Evolutionary conservation across 2,113 vertebrate species (phyloP).

Genomic region (Sapajus apella): DNA sequence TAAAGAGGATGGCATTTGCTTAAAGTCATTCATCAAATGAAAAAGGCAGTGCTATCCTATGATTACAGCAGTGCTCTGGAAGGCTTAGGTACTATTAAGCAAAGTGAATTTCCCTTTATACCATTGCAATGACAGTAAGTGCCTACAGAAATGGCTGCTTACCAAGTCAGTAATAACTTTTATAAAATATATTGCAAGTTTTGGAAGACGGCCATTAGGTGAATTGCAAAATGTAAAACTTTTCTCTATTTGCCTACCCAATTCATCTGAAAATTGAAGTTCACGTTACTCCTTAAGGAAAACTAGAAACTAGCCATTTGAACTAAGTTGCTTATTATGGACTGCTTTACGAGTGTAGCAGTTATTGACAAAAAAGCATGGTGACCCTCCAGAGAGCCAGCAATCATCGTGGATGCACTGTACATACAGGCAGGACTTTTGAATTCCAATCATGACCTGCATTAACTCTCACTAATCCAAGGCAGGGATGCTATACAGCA

Average conservation of each 20-base stretch:
- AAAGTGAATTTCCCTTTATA: conserved; percentile 70
- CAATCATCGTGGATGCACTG: conserved; percentile 60
- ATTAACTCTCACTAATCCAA: conserved; percentile 15
- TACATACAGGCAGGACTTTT: not conserved
- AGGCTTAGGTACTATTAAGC: conserved; percentile 59
- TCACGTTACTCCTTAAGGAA: conserved; percentile 40
- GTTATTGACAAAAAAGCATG: conserved; percentile 58
- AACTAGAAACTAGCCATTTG: conserved; percentile 21
- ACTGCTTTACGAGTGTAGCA: not conserved
- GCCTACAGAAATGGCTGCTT: conserved; percentile 69
- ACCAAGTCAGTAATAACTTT: conserved; percentile 67
- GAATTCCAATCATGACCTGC: conserved; percentile 25
- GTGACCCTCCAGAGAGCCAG: conserved; percentile 17
- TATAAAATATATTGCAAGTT: conserved; percentile 56
- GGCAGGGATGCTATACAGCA: not conserved
- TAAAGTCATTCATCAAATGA: conserved; percentile 46
- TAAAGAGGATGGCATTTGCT: conserved; percentile 46
- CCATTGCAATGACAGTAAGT: conserved; percentile 57
- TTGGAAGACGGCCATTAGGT: conserved; percentile 68
- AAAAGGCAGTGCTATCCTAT: conserved; percentile 27
- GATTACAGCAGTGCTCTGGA: conserved; percentile 29
- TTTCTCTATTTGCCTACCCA: conserved; percentile 9
- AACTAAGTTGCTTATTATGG: conserved; percentile 8
- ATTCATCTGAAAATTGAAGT: conserved; percentile 51
- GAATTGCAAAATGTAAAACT: conserved; percentile 51